A percentile compares a stretch with the other conserved stretches of the same genome.
phyloP scores from a whole-genome alignment of 2,113 vertebrate genomes.

The Calidris pugnax region DNA sequence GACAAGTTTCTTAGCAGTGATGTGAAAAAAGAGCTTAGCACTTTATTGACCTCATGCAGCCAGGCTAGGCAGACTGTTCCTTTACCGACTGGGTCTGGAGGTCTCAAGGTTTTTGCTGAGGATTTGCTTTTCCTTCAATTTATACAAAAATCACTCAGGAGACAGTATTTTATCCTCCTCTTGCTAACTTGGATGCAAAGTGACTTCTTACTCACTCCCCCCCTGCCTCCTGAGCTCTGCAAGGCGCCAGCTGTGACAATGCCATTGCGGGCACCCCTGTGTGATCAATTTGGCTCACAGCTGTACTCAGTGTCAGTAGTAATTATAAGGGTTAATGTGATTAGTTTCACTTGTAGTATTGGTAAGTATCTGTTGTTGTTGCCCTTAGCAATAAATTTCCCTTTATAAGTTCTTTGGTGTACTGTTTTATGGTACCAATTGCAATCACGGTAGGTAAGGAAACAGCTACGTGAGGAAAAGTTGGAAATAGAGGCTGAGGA shows the following conservation, averaged over 20 bases:
- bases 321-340: constrained; percentile 55
- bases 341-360: constrained; percentile 19
- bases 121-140: background rate
- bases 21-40: background rate
- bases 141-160: background rate
- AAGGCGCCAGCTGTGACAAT: background rate
- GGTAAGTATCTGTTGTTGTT: background rate
- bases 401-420: background rate
- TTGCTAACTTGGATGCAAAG: background rate
- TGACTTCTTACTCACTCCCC: background rate
- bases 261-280: background rate
- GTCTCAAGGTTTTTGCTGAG: background rate
- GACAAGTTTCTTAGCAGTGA: background rate
- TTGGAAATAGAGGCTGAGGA: background rate
- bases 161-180: background rate
- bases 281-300: constrained; percentile 57
- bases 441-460: background rate
- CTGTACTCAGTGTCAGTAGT: constrained; percentile 1
- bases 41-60: rapidly evolving
- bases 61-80: background rate
- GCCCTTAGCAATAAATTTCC: constrained; percentile 5
- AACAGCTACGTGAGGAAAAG: background rate
- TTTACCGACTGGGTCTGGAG: background rate
- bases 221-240: background rate
- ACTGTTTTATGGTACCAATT: background rate